phyloP scores from a whole-genome alignment of 2,113 vertebrate species.

The Odontesthes bonariensis region DNA sequence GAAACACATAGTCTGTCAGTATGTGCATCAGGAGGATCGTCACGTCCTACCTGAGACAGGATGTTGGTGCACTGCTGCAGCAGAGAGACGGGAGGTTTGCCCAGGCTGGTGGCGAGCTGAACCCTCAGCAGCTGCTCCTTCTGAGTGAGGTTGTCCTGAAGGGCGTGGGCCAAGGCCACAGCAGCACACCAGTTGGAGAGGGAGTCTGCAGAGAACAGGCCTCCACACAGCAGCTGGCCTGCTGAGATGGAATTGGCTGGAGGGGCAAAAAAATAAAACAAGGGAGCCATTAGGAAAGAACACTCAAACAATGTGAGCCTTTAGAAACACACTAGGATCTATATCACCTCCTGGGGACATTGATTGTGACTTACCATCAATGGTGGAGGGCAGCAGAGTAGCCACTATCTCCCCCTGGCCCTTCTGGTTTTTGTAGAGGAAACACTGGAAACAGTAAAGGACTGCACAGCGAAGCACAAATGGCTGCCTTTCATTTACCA shows the following conservation, averaged over 20 bases:
- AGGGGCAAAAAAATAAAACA: background rate
- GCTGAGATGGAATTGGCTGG: conserved; percentile 94
- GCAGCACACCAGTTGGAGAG: conserved; percentile 98
- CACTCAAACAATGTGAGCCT: background rate
- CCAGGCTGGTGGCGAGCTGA: conserved; percentile 95
- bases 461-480: conserved; percentile 97
- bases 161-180: conserved; percentile 93
- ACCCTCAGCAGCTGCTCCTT: conserved; percentile 97
- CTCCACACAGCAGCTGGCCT: conserved; percentile 95
- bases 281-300: background rate
- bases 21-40: too few relatives aligned
- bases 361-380: conserved; percentile 86
- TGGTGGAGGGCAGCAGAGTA: conserved; percentile 95
- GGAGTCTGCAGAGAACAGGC: conserved; percentile 95
- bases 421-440: conserved; percentile 97
- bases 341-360: background rate
- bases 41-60: conserved; percentile 91
- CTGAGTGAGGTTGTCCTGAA: conserved; percentile 94
- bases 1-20: background rate
- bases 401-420: conserved; percentile 97
- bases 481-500: conserved; percentile 97
- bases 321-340: background rate
- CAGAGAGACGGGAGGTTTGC: conserved; percentile 95
- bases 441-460: conserved; percentile 99
- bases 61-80: conserved; percentile 99